Percentiles rank a stretch among this genome's conserved stretches.
These are phyloP conservation scores for Drosophila pectinifera DNA, from an alignment of 1,140 invertebrate species.

Conservation along the genomic window DNA sequence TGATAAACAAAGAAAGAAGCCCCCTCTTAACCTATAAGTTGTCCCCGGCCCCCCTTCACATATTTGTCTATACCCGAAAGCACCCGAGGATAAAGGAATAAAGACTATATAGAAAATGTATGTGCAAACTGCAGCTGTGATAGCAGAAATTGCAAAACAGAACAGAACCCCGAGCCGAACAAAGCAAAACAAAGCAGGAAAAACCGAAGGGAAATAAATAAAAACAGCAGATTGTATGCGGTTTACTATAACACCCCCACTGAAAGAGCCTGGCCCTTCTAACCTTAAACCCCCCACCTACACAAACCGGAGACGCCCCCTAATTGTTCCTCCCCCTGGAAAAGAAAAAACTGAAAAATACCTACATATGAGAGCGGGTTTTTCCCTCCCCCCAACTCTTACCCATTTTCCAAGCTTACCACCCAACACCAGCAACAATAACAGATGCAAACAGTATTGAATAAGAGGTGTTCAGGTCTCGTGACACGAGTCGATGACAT, in stretches of 20 bases:
- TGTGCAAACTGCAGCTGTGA: conserved; percentile 56
- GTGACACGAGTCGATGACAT: conserved; percentile 31
- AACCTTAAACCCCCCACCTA: conserved; percentile 7
- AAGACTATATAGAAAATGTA: conserved; percentile 39
- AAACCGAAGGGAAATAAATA: conserved; percentile 33
- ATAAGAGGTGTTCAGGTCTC: conserved; percentile 25
- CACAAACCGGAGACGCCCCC: conserved; percentile 27
- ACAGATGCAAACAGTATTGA: conserved; percentile 22
- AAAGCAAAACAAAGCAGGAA: conserved; percentile 38
- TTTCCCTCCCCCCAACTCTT: conserved; percentile 12
- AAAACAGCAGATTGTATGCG: conserved; percentile 52
- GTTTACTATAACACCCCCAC: conserved; percentile 44
- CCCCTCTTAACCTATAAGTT: conserved; percentile 45
- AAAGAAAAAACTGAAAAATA: background rate
- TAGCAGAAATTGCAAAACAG: conserved; percentile 70
- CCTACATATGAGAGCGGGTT: conserved; percentile 6
- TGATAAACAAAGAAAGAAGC: conserved; percentile 34
- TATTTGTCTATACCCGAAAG: conserved; percentile 16
- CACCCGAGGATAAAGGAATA: conserved; percentile 26
- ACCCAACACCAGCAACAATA: conserved; percentile 20
- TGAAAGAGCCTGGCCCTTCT: background rate
- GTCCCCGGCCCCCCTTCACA: background rate
- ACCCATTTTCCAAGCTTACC: conserved; percentile 26
- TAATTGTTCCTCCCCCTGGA: conserved; percentile 49
- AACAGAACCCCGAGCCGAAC: conserved; percentile 37